Conservation (phyloP, 2,113 vertebrate genomes). For the Emydocephalus ijimae region DNA sequence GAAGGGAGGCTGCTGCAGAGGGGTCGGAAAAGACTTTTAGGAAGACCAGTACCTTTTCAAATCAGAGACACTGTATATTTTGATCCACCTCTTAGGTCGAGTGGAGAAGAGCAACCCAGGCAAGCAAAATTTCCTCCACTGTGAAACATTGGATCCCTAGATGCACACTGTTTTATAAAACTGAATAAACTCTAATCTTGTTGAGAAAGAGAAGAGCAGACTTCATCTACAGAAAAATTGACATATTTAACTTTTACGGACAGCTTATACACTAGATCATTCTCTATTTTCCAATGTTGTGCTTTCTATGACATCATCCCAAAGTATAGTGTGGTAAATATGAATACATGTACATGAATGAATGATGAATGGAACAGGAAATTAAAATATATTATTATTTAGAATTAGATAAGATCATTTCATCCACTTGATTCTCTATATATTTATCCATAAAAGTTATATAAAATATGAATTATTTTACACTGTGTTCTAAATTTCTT, state of each 20-base stretch:
- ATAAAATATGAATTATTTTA: neutral
- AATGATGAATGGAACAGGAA: neutral
- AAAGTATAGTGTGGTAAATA: neutral
- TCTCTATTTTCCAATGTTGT: neutral
- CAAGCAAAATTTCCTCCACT: neutral
- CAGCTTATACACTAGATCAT: neutral
- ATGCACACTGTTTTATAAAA: neutral
- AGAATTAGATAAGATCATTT: neutral
- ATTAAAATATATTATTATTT: neutral
- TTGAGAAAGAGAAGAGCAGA: neutral
- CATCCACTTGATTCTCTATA: neutral
- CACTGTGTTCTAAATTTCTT: neutral
- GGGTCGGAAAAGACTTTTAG: neutral
- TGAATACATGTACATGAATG: neutral
- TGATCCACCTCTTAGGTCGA: neutral
- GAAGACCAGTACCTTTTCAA: neutral
- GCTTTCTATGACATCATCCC: neutral
- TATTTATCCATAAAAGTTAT: neutral
- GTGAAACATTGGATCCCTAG: neutral
- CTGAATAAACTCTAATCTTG: neutral
- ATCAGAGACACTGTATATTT: neutral
- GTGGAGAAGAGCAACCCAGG: neutral
- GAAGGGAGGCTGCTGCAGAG: neutral
- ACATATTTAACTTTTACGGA: neutral
- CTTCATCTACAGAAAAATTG: neutral